Conservation (phyloP, 2,797 vertebrate genomes). For the Alauda arvensis region DNA sequence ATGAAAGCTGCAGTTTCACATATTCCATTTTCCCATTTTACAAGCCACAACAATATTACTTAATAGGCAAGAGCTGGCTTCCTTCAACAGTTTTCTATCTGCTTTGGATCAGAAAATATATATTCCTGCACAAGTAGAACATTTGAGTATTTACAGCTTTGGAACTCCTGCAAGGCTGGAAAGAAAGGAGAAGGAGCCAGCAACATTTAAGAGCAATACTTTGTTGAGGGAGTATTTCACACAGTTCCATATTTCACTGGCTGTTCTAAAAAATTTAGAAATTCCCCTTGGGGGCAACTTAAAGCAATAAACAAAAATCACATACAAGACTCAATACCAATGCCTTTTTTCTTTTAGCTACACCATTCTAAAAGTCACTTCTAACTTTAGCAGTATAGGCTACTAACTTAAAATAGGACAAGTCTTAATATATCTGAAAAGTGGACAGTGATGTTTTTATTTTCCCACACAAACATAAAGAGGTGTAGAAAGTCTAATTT, state of each 20-base stretch:
- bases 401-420: neutral
- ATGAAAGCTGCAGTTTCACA: conserved; percentile 1
- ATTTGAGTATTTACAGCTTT: conserved; percentile 29
- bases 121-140: conserved; percentile 8
- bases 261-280: neutral
- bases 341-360: neutral
- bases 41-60: conserved; percentile 17
- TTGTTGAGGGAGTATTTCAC: neutral
- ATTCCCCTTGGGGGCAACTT: neutral
- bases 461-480: neutral
- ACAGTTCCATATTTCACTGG: neutral
- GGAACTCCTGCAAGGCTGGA: neutral
- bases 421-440: neutral
- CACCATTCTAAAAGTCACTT: neutral
- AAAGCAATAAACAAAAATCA: neutral
- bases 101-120: conserved; percentile 2
- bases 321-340: neutral
- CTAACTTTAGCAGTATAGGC: neutral
- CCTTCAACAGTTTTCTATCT: neutral
- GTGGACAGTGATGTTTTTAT: neutral
- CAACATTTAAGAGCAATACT: conserved; percentile 9
- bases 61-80: conserved; percentile 33
- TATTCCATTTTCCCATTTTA: conserved; percentile 21
- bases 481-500: neutral
- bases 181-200: neutral